These are phyloP conservation scores for Dissostichus mawsoni DNA, from an alignment of 2,113 vertebrate genomes.

Conservation along the genomic window DNA sequence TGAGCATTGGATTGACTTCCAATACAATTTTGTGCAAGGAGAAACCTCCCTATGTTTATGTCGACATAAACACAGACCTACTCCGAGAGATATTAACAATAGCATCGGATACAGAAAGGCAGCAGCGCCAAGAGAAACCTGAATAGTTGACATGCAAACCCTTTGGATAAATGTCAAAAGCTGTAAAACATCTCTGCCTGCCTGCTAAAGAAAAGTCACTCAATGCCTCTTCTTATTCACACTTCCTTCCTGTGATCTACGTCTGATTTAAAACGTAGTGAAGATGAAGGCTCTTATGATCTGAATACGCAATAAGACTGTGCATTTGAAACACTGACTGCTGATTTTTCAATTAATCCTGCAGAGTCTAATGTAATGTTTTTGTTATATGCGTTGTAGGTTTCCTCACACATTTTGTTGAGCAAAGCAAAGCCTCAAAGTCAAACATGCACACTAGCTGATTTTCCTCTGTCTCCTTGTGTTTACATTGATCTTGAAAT, in stretches of 20 bases:
- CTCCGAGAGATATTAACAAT: not conserved
- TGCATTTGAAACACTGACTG: conserved; percentile 20
- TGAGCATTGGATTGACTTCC: not conserved
- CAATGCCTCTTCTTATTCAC: conserved; percentile 21
- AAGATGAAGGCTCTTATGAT: conserved; percentile 45
- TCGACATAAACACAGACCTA: not conserved
- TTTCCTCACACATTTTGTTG: not conserved
- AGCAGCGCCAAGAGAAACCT: conserved; percentile 2
- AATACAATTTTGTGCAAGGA: not conserved
- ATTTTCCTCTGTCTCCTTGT: not conserved
- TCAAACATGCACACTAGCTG: not conserved
- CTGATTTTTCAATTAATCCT: conserved; percentile 41
- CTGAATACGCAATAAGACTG: conserved; percentile 52
- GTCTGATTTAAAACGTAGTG: conserved; percentile 28
- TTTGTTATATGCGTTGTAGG: not conserved
- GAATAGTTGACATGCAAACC: conserved; percentile 7
- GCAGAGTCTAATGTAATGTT: not conserved
- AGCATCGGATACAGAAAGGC: not conserved
- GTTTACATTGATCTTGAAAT: not conserved
- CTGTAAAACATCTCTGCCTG: conserved; percentile 18
- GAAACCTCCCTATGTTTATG: not conserved
- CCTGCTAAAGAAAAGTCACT: conserved; percentile 11
- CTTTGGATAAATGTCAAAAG: conserved; percentile 19
- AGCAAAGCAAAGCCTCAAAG: not conserved
- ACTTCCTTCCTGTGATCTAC: conserved; percentile 2